phyloP scores from a whole-genome alignment of 2,888 invertebrate species.

The Lordiphosa andalusiaca region DNA sequence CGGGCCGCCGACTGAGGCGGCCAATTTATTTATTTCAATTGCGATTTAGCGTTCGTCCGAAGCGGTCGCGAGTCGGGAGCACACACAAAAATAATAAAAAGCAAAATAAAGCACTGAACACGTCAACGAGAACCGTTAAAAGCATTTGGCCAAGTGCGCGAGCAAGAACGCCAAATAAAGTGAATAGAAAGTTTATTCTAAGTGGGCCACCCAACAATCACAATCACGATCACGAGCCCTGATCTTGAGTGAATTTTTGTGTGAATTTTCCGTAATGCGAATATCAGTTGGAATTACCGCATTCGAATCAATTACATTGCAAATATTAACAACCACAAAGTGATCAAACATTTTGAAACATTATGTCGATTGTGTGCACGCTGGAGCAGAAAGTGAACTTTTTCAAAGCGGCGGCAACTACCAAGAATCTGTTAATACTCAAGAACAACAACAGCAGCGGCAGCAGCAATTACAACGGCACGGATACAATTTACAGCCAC shows the following conservation, averaged over 20 bases:
- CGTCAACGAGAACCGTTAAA: slow-evolving; percentile 38
- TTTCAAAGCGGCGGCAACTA: slow-evolving; percentile 66
- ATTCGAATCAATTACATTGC: neutral
- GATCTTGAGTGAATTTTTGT: neutral
- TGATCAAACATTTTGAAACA: slow-evolving; percentile 32
- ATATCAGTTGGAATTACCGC: slow-evolving; percentile 5
- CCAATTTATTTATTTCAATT: slow-evolving; percentile 77
- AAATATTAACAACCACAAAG: slow-evolving; percentile 10
- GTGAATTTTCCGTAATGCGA: slow-evolving; percentile 8
- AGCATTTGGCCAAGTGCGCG: slow-evolving; percentile 35
- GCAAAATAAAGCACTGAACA: slow-evolving; percentile 19
- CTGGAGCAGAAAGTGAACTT: slow-evolving; percentile 75
- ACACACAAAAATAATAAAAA: slow-evolving; percentile 8
- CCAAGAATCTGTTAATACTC: slow-evolving; percentile 46
- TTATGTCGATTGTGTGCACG: slow-evolving; percentile 78
- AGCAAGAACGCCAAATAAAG: slow-evolving; percentile 21
- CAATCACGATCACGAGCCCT: neutral
- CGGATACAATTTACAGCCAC: slow-evolving; percentile 44
- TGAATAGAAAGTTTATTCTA: slow-evolving; percentile 21
- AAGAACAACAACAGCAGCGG: slow-evolving; percentile 37
- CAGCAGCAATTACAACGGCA: slow-evolving; percentile 20
- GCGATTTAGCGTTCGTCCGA: slow-evolving; percentile 69
- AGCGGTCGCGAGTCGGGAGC: slow-evolving; percentile 48
- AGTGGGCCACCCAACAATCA: slow-evolving; percentile 4
- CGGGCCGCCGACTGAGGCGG: slow-evolving; percentile 54